These are phyloP conservation scores for Strigops habroptila DNA, from an alignment of 2,113 vertebrate species.

Conservation along the genomic window DNA sequence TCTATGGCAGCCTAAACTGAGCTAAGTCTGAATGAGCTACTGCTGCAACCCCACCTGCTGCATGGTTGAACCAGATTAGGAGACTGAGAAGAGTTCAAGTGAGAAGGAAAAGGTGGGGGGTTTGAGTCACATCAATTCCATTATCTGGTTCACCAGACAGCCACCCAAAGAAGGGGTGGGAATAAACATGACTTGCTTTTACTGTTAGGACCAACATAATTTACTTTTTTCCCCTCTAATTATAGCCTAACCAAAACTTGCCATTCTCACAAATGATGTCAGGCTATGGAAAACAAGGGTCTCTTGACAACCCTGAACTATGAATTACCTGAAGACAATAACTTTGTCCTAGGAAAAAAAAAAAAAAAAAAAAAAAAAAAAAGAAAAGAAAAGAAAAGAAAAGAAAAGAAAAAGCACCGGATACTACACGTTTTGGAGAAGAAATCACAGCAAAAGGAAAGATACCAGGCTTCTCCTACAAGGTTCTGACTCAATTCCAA, in stretches of 20 bases:
- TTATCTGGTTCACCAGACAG: constrained; percentile 18
- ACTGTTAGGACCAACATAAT: neutral
- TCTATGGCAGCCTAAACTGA: neutral
- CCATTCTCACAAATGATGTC: neutral
- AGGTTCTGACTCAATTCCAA: neutral
- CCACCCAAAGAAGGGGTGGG: neutral
- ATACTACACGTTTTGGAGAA: neutral
- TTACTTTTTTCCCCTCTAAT: neutral
- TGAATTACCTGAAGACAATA: neutral
- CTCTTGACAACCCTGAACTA: neutral
- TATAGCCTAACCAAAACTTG: neutral
- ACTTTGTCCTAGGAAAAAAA: neutral
- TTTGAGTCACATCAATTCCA: neutral
- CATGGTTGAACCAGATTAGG: neutral
- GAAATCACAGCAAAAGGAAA: neutral
- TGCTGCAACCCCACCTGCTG: neutral
- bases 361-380: too few relatives aligned
- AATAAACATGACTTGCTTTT: neutral
- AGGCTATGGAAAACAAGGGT: neutral
- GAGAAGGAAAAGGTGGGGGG: neutral
- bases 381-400: too few relatives aligned
- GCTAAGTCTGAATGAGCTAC: neutral
- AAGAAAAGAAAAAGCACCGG: neutral
- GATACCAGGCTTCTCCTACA: neutral
- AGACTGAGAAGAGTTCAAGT: neutral